Evolutionary conservation across 2,888 invertebrate genomes (phyloP).

Genomic region (Drosophila formosana): DNA sequence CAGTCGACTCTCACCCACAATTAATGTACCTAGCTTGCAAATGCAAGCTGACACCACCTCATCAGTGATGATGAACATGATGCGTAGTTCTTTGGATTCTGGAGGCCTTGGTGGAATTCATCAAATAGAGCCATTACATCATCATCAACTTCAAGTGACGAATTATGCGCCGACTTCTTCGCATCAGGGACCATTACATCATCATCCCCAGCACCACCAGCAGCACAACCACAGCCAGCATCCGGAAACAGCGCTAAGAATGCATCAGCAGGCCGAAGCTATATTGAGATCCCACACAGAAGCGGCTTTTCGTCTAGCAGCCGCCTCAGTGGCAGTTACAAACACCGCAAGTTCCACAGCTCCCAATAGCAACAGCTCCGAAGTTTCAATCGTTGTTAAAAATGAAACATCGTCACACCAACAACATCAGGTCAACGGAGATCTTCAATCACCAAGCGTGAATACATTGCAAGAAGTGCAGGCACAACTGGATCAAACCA

Average conservation of each 20-base stretch:
- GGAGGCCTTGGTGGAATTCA: slow-evolving; percentile 56
- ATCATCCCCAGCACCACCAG: slow-evolving; percentile 62
- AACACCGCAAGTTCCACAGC: slow-evolving; percentile 27
- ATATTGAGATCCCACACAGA: slow-evolving; percentile 94
- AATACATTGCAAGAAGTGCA: slow-evolving; percentile 77
- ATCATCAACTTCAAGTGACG: slow-evolving; percentile 60
- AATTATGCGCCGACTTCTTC: slow-evolving; percentile 56
- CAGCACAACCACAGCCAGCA: slow-evolving; percentile 58
- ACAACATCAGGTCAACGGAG: slow-evolving; percentile 47
- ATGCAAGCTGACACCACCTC: slow-evolving; percentile 65
- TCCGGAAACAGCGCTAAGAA: slow-evolving; percentile 86
- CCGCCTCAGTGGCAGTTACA: slow-evolving; percentile 73
- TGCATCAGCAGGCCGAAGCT: slow-evolving; percentile 94
- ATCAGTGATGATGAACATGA: slow-evolving; percentile 86
- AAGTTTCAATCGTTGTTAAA: neutral
- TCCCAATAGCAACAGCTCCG: neutral
- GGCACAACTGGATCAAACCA: slow-evolving; percentile 65
- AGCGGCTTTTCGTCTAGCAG: slow-evolving; percentile 91
- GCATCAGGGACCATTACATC: slow-evolving; percentile 67
- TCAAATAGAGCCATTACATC: slow-evolving; percentile 63
- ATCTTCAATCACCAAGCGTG: slow-evolving; percentile 28
- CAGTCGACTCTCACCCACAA: slow-evolving; percentile 73
- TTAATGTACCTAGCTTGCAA: slow-evolving; percentile 69
- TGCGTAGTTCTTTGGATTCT: slow-evolving; percentile 85
- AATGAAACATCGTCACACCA: slow-evolving; percentile 42